phyloP scores from a whole-genome alignment of 2,113 vertebrate genomes.

The Bufo bufo region DNA sequence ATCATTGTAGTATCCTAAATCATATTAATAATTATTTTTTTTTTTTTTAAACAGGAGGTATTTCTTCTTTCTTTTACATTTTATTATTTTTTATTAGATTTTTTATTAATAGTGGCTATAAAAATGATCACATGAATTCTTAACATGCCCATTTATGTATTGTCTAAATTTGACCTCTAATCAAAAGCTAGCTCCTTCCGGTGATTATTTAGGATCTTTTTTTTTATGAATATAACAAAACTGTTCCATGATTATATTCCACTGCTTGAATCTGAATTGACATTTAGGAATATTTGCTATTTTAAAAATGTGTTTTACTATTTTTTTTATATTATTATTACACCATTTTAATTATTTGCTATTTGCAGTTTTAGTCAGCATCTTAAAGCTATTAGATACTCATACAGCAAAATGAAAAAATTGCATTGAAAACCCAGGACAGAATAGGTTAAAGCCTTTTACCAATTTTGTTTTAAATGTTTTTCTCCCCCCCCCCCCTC shows the following conservation, averaged over 20 bases:
- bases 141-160: too few relatives aligned
- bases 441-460: constrained; percentile 31
- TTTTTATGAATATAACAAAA: too few relatives aligned
- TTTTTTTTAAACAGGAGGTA: background rate
- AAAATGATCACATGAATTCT: too few relatives aligned
- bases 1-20: background rate
- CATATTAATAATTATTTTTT: too few relatives aligned
- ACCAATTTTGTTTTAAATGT: constrained; percentile 79
- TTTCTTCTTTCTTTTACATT: background rate
- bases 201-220: too few relatives aligned
- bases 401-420: background rate
- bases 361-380: background rate
- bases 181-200: too few relatives aligned
- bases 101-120: too few relatives aligned
- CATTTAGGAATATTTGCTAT: background rate
- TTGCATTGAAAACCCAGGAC: background rate
- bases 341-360: background rate
- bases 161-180: too few relatives aligned
- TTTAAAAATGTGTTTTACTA: background rate
- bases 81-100: background rate
- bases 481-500: constrained; percentile 67
- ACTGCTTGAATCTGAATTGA: too few relatives aligned
- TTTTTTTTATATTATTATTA: background rate
- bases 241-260: too few relatives aligned
- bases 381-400: background rate